A percentile compares a stretch with the other conserved stretches of the same genome.
Conservation (phyloP, 2,797 vertebrate genomes). For the Premnoplex brunnescens region DNA sequence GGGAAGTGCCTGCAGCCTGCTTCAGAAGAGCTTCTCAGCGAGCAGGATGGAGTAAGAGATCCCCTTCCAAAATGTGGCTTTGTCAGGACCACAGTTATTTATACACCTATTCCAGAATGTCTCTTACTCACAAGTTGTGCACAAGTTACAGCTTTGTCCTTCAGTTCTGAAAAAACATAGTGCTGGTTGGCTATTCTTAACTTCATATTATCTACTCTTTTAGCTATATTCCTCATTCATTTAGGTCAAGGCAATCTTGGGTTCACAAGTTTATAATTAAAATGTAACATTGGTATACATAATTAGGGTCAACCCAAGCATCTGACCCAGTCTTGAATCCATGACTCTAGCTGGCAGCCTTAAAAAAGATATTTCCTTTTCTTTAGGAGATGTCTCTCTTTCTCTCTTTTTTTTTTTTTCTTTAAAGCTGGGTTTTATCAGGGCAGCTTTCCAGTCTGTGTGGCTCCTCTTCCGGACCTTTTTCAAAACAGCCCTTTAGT, state of each 20-base stretch:
- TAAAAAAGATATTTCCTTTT: background rate
- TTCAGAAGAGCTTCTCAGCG: background rate
- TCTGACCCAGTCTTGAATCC: constrained; percentile 6
- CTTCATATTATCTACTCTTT: background rate
- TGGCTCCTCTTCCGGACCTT: constrained; percentile 34
- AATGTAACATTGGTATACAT: background rate
- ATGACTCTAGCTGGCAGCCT: background rate
- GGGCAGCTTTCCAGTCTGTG: constrained; percentile 43
- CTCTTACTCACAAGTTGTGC: background rate
- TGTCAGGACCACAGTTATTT: background rate
- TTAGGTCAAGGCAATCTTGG: background rate
- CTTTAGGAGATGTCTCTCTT: background rate
- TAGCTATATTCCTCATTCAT: background rate
- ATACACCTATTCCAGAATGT: background rate
- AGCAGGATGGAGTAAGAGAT: background rate
- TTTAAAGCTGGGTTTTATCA: background rate
- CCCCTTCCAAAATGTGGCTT: background rate
- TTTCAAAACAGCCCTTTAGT: constrained; percentile 58
- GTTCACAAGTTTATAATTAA: constrained; percentile 5
- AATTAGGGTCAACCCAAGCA: background rate
- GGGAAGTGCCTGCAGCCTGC: background rate
- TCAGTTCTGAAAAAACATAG: background rate
- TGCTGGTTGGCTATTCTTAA: background rate
- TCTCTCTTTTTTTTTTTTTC: background rate
- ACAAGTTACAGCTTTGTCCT: background rate